A percentile compares a stretch with the other conserved stretches of the same genome.
Evolutionary conservation across 2,797 vertebrate species (phyloP).

Genomic region (Ptychadena robeensis): DNA sequence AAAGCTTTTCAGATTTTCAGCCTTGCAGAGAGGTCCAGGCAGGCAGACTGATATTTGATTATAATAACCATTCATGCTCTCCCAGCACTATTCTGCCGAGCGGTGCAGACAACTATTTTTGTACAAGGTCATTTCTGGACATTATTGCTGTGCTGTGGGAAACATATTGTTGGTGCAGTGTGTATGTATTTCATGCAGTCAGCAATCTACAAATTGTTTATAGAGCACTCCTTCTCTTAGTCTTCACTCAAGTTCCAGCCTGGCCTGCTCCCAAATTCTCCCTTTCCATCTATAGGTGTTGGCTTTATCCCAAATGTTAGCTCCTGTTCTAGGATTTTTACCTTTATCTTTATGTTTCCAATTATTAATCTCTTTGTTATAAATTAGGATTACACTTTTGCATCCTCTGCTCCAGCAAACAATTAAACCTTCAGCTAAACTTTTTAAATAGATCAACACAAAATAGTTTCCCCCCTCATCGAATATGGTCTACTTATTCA

Average conservation of each 20-base stretch:
- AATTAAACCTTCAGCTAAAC: too few relatives aligned
- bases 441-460: too few relatives aligned
- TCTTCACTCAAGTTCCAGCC: constrained; percentile 12
- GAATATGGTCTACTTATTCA: too few relatives aligned
- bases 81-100: constrained; percentile 23
- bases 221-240: constrained; percentile 27
- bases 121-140: constrained; percentile 52
- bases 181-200: constrained; percentile 39
- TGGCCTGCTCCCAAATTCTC: constrained; percentile 17
- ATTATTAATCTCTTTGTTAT: too few relatives aligned
- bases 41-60: background rate
- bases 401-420: too few relatives aligned
- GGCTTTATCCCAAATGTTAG: background rate
- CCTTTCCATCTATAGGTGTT: constrained; percentile 9
- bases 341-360: background rate
- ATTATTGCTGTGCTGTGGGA: constrained; percentile 47
- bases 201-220: constrained; percentile 43
- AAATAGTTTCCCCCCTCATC: too few relatives aligned
- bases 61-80: constrained; percentile 6
- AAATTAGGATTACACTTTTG: too few relatives aligned
- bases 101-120: constrained; percentile 20
- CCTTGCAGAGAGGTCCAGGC: background rate
- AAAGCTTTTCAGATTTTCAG: background rate
- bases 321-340: background rate
- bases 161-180: constrained; percentile 53